Conservation (phyloP, 2,888 invertebrate species). For the Saturnia pavonia region DNA sequence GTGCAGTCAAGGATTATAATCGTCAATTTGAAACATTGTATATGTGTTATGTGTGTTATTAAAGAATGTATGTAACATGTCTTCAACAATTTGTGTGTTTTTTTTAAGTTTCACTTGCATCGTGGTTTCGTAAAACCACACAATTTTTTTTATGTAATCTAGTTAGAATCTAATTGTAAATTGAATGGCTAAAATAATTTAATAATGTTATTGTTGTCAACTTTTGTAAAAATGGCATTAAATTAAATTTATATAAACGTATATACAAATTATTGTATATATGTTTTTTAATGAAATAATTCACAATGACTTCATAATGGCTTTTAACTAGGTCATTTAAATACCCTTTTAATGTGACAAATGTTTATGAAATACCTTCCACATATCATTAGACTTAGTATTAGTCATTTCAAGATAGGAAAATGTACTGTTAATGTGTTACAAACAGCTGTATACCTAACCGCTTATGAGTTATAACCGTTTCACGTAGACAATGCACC, state of each 20-base stretch:
- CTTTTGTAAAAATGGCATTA: too few relatives aligned
- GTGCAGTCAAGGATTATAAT: too few relatives aligned
- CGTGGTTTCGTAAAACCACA: too few relatives aligned
- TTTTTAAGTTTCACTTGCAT: too few relatives aligned
- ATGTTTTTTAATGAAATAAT: not conserved
- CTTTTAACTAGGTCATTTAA: not conserved
- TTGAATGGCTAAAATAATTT: too few relatives aligned
- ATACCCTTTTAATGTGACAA: not conserved
- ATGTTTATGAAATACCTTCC: not conserved
- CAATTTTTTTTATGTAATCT: not conserved
- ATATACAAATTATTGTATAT: too few relatives aligned
- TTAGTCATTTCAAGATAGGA: conserved; percentile 15
- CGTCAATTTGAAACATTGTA: too few relatives aligned
- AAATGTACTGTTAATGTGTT: conserved; percentile 8
- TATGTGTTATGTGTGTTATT: too few relatives aligned
- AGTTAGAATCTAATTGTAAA: not conserved
- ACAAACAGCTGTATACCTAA: conserved; percentile 13
- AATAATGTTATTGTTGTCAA: too few relatives aligned
- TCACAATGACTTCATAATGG: not conserved
- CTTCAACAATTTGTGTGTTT: too few relatives aligned
- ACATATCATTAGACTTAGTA: not conserved
- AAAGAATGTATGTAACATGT: too few relatives aligned
- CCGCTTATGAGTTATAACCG: conserved; percentile 1
- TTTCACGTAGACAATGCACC: not conserved
- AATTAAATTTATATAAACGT: too few relatives aligned